Evolutionary conservation across 2,797 vertebrate genomes (phyloP).

Genomic region (Sparus aurata): DNA sequence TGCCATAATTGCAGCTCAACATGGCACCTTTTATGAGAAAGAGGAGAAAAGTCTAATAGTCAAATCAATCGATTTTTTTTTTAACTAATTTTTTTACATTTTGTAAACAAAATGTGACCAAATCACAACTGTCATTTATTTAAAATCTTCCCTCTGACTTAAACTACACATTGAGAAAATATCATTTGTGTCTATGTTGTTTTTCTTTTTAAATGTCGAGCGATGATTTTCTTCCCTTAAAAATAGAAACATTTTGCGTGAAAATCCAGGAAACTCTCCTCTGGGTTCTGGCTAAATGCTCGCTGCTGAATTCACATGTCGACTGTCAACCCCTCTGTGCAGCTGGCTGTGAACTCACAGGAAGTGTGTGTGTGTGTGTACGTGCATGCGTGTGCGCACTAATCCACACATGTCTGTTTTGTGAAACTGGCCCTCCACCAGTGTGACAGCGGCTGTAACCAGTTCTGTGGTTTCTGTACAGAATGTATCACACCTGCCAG

Average conservation of each 20-base stretch:
- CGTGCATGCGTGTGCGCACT: neutral
- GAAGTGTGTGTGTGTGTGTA: conserved; percentile 73
- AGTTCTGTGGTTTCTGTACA: conserved; percentile 81
- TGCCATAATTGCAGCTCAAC: neutral
- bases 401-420: conserved; percentile 48
- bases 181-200: neutral
- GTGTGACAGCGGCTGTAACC: conserved; percentile 71
- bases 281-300: conserved; percentile 21
- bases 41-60: neutral
- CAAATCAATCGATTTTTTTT: neutral
- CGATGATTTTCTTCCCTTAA: neutral
- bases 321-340: conserved; percentile 47
- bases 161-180: neutral
- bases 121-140: neutral
- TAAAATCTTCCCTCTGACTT: neutral
- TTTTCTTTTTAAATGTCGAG: conserved; percentile 3
- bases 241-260: neutral
- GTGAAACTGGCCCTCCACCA: conserved; percentile 77
- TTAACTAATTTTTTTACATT: neutral
- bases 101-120: neutral
- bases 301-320: conserved; percentile 35
- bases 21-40: neutral
- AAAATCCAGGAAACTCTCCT: conserved; percentile 14
- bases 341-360: conserved; percentile 80
- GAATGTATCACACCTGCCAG: conserved; percentile 77